These are phyloP conservation scores for Meloidogyne hapla DNA, from an alignment of 1,140 invertebrate genomes.

Conservation along the genomic window DNA sequence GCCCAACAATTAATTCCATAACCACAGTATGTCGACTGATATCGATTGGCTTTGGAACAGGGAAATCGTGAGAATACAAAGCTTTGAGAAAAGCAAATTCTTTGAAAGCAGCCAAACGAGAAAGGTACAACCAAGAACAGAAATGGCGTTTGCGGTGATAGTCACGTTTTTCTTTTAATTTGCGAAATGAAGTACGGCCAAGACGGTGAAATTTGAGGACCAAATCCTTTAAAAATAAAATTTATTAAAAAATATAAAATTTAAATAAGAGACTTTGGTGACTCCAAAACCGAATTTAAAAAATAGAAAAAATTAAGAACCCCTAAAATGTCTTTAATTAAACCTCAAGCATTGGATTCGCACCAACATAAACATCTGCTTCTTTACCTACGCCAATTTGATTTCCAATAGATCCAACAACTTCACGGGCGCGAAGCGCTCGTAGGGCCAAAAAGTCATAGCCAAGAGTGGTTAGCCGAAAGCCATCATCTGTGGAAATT, in stretches of 20 bases:
- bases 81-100: conserved; percentile 98
- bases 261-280: not conserved
- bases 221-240: conserved; percentile 69
- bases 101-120: conserved; percentile 89
- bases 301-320: not conserved
- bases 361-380: conserved; percentile 68
- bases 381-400: conserved; percentile 99
- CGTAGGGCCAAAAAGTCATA: conserved; percentile 96
- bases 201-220: conserved; percentile 87
- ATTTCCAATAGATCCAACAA: conserved; percentile 85
- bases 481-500: conserved; percentile 94
- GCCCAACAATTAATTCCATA: conserved; percentile 29
- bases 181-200: conserved; percentile 91
- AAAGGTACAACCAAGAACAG: conserved; percentile 94
- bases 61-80: conserved; percentile 82
- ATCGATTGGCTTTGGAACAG: conserved; percentile 90
- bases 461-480: conserved; percentile 87
- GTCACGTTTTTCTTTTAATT: conserved; percentile 91
- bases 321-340: not conserved
- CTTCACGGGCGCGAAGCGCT: conserved; percentile 76
- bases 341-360: conserved; percentile 49
- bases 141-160: conserved; percentile 87
- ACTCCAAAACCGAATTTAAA: no score
- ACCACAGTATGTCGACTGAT: conserved; percentile 89
- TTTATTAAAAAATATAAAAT: not conserved